phyloP scores from a whole-genome alignment of 1,140 invertebrate species.

The Euura lappo region DNA sequence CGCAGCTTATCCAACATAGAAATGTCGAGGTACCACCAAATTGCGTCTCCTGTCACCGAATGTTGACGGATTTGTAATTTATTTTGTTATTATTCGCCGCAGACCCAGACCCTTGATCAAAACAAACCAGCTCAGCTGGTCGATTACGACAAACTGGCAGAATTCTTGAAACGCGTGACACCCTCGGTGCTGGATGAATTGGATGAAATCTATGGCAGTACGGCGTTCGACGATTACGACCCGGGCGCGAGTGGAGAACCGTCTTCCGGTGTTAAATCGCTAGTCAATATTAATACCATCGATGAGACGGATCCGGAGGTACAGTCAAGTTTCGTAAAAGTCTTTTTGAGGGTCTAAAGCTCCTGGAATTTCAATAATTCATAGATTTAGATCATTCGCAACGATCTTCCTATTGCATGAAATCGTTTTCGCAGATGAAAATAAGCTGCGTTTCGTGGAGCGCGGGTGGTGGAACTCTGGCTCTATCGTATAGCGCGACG shows the following conservation, averaged over 20 bases:
- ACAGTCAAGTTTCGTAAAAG: background rate
- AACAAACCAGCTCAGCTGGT: conserved; percentile 35
- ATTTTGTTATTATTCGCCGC: conserved; percentile 20
- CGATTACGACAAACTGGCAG: conserved; percentile 50
- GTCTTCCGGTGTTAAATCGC: conserved; percentile 35
- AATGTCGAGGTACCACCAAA: conserved; percentile 40
- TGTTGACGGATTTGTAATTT: background rate
- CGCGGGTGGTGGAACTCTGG: conserved; percentile 52
- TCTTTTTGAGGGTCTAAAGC: too few species aligned
- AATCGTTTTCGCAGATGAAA: conserved; percentile 46
- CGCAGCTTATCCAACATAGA: conserved; percentile 44
- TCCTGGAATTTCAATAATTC: background rate
- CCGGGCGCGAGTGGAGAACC: conserved; percentile 35
- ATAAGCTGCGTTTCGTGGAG: conserved; percentile 55
- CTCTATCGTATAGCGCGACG: conserved; percentile 41
- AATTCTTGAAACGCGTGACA: conserved; percentile 53
- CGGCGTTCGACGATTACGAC: conserved; percentile 52
- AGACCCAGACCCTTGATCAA: conserved; percentile 51
- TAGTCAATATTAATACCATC: conserved; percentile 42
- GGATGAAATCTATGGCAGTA: conserved; percentile 52
- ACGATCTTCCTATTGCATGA: background rate
- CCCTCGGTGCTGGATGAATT: conserved; percentile 52
- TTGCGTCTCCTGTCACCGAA: conserved; percentile 12
- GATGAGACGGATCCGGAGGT: conserved; percentile 41
- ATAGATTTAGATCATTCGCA: background rate